Base-by-base conservation (phyloP, 2,113 vertebrate genomes). In the Morphnarchus princeps region DNA sequence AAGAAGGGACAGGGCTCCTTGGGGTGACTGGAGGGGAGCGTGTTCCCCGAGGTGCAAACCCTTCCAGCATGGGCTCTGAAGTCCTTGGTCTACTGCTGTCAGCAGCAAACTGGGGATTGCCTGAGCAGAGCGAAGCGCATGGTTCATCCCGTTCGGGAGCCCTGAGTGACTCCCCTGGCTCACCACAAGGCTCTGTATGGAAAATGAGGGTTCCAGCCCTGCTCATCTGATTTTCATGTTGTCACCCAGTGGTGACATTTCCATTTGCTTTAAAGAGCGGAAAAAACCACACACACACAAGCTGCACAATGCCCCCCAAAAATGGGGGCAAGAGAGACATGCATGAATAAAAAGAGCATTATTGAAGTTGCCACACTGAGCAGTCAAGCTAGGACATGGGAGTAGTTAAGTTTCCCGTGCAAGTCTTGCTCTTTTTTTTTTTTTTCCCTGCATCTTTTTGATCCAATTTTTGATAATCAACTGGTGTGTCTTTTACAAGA, bases 1-100 rank as follows among this genome's bases (percentile, higher is more conserved):
- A 31, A 54, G 47, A 50, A 88, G 36, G 22, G 26, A 40, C 59
- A 15, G 18, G 42, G 10, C 29, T 77, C 25, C 34, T 36, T 25
- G 31, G 26, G 26, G 50, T 45, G 67, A 18, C 49, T 1, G 7
- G 21, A 63, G 42, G 26, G 36, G 34, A 47, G 19, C 6, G 6
- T 50, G 16, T 24, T 45, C 21, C n/a, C n/a, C 2, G 3, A 25
- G 18, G 9, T 47, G 26, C 1, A 0, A 3, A 73, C 47, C 26
- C 15, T 47, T 66, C 25, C 58, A 42, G 38, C 4, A 0, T 13
- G 10, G 45, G 11, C 9, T 73, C n/a, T 36, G 6, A 61, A 72
- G 24, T 49, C 50, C 32, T 16, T 36, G 12, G 7, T 58, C 38
- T 65, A 1, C 29, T 6, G 1, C 61, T 21, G 16, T 49, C 6